Base-by-base conservation (phyloP, 1,140 invertebrate species). In the Drusus annulatus region DNA sequence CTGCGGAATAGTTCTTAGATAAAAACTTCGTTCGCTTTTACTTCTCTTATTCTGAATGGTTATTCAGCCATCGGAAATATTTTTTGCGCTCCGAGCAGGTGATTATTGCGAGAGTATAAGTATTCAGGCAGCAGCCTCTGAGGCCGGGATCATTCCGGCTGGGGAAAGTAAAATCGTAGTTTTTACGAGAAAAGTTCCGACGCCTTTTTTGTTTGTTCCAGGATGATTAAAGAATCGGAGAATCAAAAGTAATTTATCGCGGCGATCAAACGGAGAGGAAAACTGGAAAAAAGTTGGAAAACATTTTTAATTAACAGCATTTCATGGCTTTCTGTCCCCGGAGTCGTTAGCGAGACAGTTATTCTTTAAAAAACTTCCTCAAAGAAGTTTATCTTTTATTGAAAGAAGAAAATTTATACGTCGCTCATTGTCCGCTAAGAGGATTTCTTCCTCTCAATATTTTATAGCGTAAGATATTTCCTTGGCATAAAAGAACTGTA, bases 261-360 rank as follows among this genome's bases (percentile, higher is more conserved):
- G 5, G 23, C 58, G 68, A 68, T 79, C 78, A 79, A 80, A 76
- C 54, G 58, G 28, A 45, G 50, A 56, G 45, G 51, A 75, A 52
- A 63, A 65, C 16, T 63, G 10, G 16, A 68, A 63, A 69, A 80
- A 75, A 80, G 56, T 80, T 76, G 28, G 50, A 60, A 76, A 80
- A 80, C 79, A 80, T 76, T 80, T 80, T 80, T 80, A 80, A 80
- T 80, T 80, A 80, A 80, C 69, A 58, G 73, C 69, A 56, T 80
- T 80, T 80, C 79, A 63, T 68, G 73, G 79, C 73, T 75, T 21
- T 31, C 71, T 75, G 71, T 75, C 71, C 25, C 71, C 16, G 52
- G 25, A 75, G 71, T 75, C 71, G 71, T 75, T 75, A 75, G 71
- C 71, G 52, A 75, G 71, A 75, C 71, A 58, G 52, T 75, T 75